phyloP scores from a whole-genome alignment of 2,888 invertebrate genomes.

The Oeneis ivallda region DNA sequence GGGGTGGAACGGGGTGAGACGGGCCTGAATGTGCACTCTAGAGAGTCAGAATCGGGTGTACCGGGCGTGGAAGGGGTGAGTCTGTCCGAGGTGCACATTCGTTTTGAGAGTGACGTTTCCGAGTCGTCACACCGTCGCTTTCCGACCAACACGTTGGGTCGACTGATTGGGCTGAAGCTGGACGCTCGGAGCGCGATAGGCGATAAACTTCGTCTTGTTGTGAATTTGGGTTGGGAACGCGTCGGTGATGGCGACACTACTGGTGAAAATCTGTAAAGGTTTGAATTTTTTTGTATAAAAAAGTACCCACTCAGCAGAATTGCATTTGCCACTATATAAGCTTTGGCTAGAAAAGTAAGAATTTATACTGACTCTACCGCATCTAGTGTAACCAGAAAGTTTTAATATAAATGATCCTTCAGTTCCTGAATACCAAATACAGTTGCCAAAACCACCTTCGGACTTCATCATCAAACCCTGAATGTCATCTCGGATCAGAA shows the following conservation, averaged over 20 bases:
- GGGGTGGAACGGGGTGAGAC: conserved; percentile 70
- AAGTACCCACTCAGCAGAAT: no score
- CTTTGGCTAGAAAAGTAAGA: no score
- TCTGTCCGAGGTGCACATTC: conserved; percentile 65
- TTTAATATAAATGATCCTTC: no score
- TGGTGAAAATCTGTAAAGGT: conserved; percentile 73
- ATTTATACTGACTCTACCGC: no score
- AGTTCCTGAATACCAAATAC: no score
- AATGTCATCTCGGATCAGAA: no score
- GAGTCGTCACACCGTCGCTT: conserved; percentile 85
- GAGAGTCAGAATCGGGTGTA: conserved; percentile 73
- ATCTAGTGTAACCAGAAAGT: no score
- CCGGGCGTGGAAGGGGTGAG: conserved; percentile 70
- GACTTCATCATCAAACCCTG: no score
- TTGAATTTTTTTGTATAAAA: neutral
- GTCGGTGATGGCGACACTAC: conserved; percentile 92
- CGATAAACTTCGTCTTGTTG: conserved; percentile 91
- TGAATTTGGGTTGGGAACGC: conserved; percentile 83
- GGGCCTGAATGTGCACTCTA: conserved; percentile 77
- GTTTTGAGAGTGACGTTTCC: conserved; percentile 72
- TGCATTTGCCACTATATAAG: no score
- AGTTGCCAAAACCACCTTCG: no score
- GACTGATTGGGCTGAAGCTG: conserved; percentile 84
- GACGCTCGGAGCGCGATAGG: conserved; percentile 93
- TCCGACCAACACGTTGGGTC: conserved; percentile 75